These are phyloP conservation scores for Hydrotaea diabolus DNA, from an alignment of 2,888 invertebrate species.

Conservation along the genomic window DNA sequence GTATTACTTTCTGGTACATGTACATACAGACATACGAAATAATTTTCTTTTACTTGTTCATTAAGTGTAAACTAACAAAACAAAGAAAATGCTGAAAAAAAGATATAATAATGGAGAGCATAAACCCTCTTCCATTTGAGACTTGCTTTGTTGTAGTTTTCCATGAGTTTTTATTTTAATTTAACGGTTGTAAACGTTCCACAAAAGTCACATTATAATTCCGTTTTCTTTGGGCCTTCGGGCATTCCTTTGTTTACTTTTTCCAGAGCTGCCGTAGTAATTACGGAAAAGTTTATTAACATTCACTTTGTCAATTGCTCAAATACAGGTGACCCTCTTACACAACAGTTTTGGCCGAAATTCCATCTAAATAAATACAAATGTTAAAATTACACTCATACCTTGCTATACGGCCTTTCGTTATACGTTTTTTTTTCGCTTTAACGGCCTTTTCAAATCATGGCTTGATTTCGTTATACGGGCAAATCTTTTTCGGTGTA, in stretches of 20 bases:
- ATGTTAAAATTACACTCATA: too few species aligned
- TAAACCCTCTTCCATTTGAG: conserved; percentile 8
- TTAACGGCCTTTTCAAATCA: too few species aligned
- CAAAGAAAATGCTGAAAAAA: conserved; percentile 21
- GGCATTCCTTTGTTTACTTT: conserved; percentile 19
- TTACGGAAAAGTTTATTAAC: conserved; percentile 14
- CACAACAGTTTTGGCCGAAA: too few species aligned
- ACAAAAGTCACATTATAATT: conserved; percentile 16
- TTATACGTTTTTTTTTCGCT: too few species aligned
- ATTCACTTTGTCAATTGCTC: background rate
- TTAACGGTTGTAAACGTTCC: conserved; percentile 41
- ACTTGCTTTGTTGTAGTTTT: conserved; percentile 7
- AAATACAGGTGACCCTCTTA: too few species aligned
- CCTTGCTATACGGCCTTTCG: too few species aligned
- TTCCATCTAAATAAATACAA: too few species aligned
- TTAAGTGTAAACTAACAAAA: conserved; percentile 53
- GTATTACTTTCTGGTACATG: background rate
- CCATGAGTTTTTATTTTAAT: conserved; percentile 39
- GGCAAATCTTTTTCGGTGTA: too few species aligned
- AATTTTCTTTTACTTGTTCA: conserved; percentile 69
- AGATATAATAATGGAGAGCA: conserved; percentile 21
- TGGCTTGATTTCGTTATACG: too few species aligned
- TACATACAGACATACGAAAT: conserved; percentile 63
- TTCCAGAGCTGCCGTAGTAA: conserved; percentile 29
- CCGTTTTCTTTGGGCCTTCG: conserved; percentile 9